Evolutionary conservation across 1,140 invertebrate genomes (phyloP).

Genomic region (Cataglyphis hispanica): DNA sequence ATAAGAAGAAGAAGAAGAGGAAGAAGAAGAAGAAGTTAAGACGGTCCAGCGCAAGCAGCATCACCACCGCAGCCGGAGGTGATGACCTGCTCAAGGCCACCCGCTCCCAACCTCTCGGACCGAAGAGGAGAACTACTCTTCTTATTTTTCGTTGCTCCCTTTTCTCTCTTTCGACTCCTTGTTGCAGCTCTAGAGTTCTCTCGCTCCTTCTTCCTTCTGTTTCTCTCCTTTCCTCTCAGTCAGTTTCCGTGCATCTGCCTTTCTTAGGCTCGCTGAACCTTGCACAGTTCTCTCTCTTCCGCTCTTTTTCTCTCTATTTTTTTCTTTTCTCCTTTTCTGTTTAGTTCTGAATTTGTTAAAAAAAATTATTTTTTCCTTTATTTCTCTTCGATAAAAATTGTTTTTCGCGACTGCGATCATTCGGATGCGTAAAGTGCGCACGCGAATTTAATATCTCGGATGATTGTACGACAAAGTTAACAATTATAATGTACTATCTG

Average conservation of each 20-base stretch:
- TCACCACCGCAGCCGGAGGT: conserved; percentile 80
- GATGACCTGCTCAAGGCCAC: conserved; percentile 86
- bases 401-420: conserved; percentile 15
- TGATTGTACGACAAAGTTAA: not conserved
- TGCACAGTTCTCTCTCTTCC: conserved; percentile 1
- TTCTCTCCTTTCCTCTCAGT: conserved; percentile 22
- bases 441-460: not conserved
- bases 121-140: conserved; percentile 72
- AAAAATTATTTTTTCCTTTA: not conserved
- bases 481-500: not conserved
- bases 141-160: conserved; percentile 74
- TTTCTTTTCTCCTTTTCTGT: conserved; percentile 44
- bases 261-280: conserved; percentile 63
- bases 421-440: not conserved
- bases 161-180: conserved; percentile 72
- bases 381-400: conserved; percentile 4
- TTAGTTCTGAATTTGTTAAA: conserved; percentile 26
- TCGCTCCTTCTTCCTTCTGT: conserved; percentile 53
- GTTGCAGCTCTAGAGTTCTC: conserved; percentile 29
- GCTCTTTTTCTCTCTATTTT: conserved; percentile 14
- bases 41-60: conserved; percentile 79
- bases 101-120: conserved; percentile 80
- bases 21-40: conserved; percentile 80
- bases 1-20: conserved; percentile 65
- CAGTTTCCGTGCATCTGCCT: conserved; percentile 52